Evolutionary conservation across 2,797 vertebrate species (phyloP).

Genomic region (Rhinophrynus dorsalis): DNA sequence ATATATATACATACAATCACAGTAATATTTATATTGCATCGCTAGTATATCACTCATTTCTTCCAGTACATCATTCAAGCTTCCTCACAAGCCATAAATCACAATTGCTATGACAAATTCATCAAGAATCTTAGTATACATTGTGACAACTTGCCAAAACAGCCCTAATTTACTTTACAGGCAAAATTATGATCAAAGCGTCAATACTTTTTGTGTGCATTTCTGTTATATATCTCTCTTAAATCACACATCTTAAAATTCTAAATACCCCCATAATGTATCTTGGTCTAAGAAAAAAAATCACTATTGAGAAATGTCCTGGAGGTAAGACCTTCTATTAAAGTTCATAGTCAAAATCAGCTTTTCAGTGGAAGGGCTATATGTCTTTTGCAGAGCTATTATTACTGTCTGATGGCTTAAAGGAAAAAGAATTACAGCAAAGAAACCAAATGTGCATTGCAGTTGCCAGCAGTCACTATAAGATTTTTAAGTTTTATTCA

Average conservation of each 20-base stretch:
- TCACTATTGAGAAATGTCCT: slow-evolving; percentile 51
- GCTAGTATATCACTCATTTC: too few relatives aligned
- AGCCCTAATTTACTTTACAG: too few relatives aligned
- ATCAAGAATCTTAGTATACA: too few relatives aligned
- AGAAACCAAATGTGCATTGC: slow-evolving; percentile 42
- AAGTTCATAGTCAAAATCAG: slow-evolving; percentile 55
- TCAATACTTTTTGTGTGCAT: too few relatives aligned
- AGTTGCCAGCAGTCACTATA: slow-evolving; percentile 24
- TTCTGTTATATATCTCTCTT: slow-evolving; percentile 39
- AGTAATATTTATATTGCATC: too few relatives aligned
- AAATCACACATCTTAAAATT: slow-evolving; percentile 52
- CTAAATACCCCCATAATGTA: slow-evolving; percentile 5
- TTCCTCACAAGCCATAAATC: too few relatives aligned
- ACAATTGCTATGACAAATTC: too few relatives aligned
- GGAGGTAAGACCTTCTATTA: slow-evolving; percentile 52
- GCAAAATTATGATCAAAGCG: too few relatives aligned
- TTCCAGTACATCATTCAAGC: too few relatives aligned
- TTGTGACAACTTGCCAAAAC: too few relatives aligned
- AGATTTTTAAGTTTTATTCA: slow-evolving; percentile 5
- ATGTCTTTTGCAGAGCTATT: slow-evolving; percentile 49
- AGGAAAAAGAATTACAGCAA: slow-evolving; percentile 28
- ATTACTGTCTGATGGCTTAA: slow-evolving; percentile 40
- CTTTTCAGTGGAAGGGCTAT: slow-evolving; percentile 51
- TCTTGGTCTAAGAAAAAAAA: slow-evolving; percentile 17
- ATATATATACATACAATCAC: too few relatives aligned